Base-by-base conservation (phyloP, 2,888 invertebrate species). In the Noctuana brunneofusca region DNA sequence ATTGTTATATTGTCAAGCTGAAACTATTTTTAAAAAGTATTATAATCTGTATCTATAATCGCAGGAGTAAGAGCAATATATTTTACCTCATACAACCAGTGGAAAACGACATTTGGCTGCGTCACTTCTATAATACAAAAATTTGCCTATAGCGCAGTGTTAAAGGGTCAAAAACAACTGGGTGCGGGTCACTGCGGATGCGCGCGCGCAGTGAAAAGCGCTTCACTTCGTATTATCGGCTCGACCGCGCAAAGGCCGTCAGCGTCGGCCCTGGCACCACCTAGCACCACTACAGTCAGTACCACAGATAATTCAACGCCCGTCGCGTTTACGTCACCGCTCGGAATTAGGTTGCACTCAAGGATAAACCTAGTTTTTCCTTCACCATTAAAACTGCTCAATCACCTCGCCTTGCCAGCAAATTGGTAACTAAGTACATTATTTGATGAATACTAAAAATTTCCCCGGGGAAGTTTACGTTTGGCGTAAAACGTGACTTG, bases 261-360 rank as follows among this genome's bases (percentile, higher is more conserved):
- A 67, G 50, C 50, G 54, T 22, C 54, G 76, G 75, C 80, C 80
- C 83, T 83, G 85, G 83, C 75, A 85, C 86, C 79, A 81, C 80
- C 82, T 81, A 82, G 83, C 76, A 86, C 84, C 76, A 77, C 70
- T 41, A 41, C 41, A 14, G 14, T 38, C 41, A 14, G 14, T 38
- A 18, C 41, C 72, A 49, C 62, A 82, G 81, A 83, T 83, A 82
- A 80, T 77, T 76, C 72, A 74, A 81, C 82, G 81, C 83, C 84
- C 80, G 83, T 78, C 73, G 71, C 68, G 68, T 69, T 71, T 72
- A 75, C 76, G 70, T 68, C 69, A 69, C 60, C 58, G 55, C 30
- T 55, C 58, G 58, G 63, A 66, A 65, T 67, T 68, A 64, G 68
- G 69, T 70, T 67, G 60, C 62, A 58, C 50, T 69, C 66, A 69